Evolutionary conservation across 2,113 vertebrate species (phyloP), one percentile per base, ranked within the genome.

Genomic region (Strigops habroptila): DNA sequence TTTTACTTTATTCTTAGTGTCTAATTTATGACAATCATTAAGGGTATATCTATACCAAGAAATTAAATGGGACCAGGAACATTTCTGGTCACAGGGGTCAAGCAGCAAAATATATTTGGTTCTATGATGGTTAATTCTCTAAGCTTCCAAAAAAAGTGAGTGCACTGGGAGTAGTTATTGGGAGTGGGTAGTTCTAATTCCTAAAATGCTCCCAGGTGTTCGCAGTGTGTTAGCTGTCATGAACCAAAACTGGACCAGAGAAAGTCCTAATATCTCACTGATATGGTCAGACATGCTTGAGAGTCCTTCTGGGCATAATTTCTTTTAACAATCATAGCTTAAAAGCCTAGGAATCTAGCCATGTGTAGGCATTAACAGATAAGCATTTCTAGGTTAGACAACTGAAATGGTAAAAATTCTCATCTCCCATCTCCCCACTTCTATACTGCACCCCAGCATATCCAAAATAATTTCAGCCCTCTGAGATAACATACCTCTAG

Each of bases 391-490:
- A 7, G 12, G 71, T 63, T 55, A 94, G 63, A 84, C 5, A 57
- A n/a, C 18, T 80, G 41, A 96, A 96, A 86, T 79, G 44, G 49
- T 93, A 97, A 97, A 95, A 92, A 91, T 70, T 95, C 46, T 95
- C 55, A 48, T 53, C 14, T 70, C 8, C 21, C 6, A 43, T 75
- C 23, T 85, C 7, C 6, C 6, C 8, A 27, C 5, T 60, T 12
- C 8, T 60, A 31, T 21, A 59, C 33, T 82, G 18, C 48, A 78
- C 59, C n/a, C 69, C 52, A 65, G 57, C 91, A 74, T 44, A 79
- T 37, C 9, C 39, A 71, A 95, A 97, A 96, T 93, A 19, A 93
- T 86, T 87, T 62, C 62, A 93, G 23, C 52, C 25, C 2, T 90
- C 67, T 82, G 19, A 93, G 19, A n/a, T 18, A 41, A 23, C 7